Conservation (phyloP, 2,888 invertebrate species). For the Caradrina clavipalpis region DNA sequence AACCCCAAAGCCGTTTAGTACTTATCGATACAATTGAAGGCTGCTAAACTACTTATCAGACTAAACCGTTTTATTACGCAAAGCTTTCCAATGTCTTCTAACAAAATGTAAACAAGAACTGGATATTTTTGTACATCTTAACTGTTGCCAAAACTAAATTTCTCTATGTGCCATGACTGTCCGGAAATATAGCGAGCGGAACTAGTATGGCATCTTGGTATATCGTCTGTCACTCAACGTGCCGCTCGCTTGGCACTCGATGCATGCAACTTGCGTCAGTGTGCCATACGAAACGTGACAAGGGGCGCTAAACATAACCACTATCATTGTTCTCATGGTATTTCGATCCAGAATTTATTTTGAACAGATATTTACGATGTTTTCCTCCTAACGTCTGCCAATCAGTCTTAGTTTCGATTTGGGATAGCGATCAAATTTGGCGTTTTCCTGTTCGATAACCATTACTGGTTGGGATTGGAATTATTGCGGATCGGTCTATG, state of each 20-base stretch:
- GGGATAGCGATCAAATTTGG: neutral
- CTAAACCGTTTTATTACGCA: neutral
- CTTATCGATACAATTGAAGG: neutral
- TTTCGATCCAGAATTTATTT: slow-evolving; percentile 36
- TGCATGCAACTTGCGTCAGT: slow-evolving; percentile 59
- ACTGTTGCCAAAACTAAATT: slow-evolving; percentile 38
- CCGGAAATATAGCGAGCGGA: slow-evolving; percentile 47
- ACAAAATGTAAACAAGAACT: slow-evolving; percentile 19
- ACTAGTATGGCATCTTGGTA: slow-evolving; percentile 29
- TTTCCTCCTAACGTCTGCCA: slow-evolving; percentile 19
- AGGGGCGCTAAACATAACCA: slow-evolving; percentile 34
- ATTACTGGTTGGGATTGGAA: neutral
- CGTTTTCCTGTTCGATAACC: slow-evolving; percentile 12
- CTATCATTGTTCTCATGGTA: slow-evolving; percentile 45
- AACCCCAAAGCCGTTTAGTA: neutral
- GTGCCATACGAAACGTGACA: slow-evolving; percentile 48
- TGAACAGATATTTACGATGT: slow-evolving; percentile 22
- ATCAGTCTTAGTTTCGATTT: slow-evolving; percentile 31
- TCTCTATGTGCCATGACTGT: slow-evolving; percentile 15
- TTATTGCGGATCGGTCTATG: neutral
- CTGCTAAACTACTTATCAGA: neutral
- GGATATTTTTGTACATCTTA: slow-evolving; percentile 15
- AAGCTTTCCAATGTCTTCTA: slow-evolving; percentile 6
- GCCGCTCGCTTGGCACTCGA: slow-evolving; percentile 54
- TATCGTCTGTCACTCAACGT: slow-evolving; percentile 54